These are phyloP conservation scores for Chaenogobius annularis DNA, from an alignment of 2,113 vertebrate genomes.

Conservation along the genomic window DNA sequence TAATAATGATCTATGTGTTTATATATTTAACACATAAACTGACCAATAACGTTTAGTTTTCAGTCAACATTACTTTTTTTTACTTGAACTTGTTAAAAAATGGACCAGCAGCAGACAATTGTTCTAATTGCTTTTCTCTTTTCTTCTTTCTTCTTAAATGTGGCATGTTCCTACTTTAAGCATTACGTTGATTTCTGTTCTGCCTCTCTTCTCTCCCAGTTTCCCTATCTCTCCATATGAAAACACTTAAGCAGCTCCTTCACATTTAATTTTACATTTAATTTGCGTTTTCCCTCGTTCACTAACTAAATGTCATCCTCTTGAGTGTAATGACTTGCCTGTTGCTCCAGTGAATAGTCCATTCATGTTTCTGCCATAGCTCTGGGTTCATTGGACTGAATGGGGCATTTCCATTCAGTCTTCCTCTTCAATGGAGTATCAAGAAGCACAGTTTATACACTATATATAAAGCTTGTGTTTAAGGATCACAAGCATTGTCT, in stretches of 20 bases:
- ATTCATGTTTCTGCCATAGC: slow-evolving; percentile 36
- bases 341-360: slow-evolving; percentile 57
- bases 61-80: too few species aligned
- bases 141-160: slow-evolving; percentile 65
- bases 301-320: slow-evolving; percentile 27
- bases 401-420: slow-evolving; percentile 23
- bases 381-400: slow-evolving; percentile 31
- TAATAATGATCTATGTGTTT: too few species aligned
- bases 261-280: slow-evolving; percentile 38
- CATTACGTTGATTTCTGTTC: slow-evolving; percentile 95
- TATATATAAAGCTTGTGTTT: slow-evolving; percentile 31
- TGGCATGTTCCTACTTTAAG: slow-evolving; percentile 81
- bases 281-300: slow-evolving; percentile 14
- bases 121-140: slow-evolving; percentile 70
- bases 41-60: too few species aligned
- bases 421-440: slow-evolving; percentile 57
- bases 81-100: neutral
- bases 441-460: slow-evolving; percentile 44
- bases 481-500: slow-evolving; percentile 31
- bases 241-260: slow-evolving; percentile 54
- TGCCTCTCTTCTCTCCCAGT: slow-evolving; percentile 93
- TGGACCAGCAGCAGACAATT: neutral
- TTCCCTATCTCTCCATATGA: slow-evolving; percentile 91
- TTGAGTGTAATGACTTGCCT: slow-evolving; percentile 21
- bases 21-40: too few species aligned